phyloP scores from a whole-genome alignment of 2,888 invertebrate species.

The Conistra vaccinii region DNA sequence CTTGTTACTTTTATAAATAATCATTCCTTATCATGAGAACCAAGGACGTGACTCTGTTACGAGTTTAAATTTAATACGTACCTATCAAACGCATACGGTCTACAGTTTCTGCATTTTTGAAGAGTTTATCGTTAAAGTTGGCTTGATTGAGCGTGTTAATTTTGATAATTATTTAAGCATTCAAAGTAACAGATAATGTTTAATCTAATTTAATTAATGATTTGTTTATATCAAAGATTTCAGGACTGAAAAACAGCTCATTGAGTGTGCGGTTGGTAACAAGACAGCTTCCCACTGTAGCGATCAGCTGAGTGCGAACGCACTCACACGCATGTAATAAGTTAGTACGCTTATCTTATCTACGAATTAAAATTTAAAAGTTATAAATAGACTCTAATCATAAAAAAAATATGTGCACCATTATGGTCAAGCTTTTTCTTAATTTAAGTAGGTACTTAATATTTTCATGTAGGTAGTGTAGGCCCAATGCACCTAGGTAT shows the following conservation, averaged over 20 bases:
- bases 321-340: constrained; percentile 13
- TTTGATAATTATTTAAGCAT: constrained; percentile 2
- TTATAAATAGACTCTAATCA: background rate
- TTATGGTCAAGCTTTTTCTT: background rate
- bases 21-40: constrained; percentile 79
- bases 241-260: constrained; percentile 27
- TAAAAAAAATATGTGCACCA: background rate
- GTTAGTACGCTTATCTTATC: background rate
- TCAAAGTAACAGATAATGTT: constrained; percentile 5
- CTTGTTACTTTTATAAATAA: constrained; percentile 79
- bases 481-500: background rate
- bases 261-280: constrained; percentile 60
- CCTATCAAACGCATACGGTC: constrained; percentile 52
- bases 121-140: constrained; percentile 30
- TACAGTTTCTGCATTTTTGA: constrained; percentile 66
- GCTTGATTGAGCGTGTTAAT: constrained; percentile 17
- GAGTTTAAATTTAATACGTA: constrained; percentile 66
- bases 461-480: background rate
- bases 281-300: constrained; percentile 40
- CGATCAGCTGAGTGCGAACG: constrained; percentile 52
- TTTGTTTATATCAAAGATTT: constrained; percentile 13
- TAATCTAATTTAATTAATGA: constrained; percentile 13
- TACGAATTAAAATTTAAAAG: constrained; percentile 24
- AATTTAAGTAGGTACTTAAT: background rate
- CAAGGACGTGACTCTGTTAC: constrained; percentile 82